Base-by-base conservation (phyloP, 2,888 invertebrate genomes). In the Lasioglossum malachurum region DNA sequence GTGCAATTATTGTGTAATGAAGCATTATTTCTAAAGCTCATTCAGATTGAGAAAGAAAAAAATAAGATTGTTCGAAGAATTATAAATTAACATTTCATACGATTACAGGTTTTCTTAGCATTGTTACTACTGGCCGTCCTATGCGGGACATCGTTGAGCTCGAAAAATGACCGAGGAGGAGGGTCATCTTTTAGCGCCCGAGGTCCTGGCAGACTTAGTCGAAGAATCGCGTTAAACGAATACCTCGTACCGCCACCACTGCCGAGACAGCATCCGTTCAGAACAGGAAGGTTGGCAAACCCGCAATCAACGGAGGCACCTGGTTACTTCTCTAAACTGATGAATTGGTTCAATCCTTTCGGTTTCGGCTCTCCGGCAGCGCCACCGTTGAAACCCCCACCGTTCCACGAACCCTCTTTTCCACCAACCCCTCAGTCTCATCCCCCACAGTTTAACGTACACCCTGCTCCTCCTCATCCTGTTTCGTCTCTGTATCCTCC, bases 301-400 rank as follows among this genome's bases (percentile, higher is more conserved):
- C 86, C 96, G 19, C 95, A 73, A 0, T 95, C 96, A 8, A 95
- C 96, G 8, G 96, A 96, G 5, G 94, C 96, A 0, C 96, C 96
- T n/a, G 96, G 96, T 3, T 95, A 97, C 88, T 96, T 97, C 80
- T 96, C 97, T 83, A 96, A 96, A 94, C 94, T 97, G 12, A 96
- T 97, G 49, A 96, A 95, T 69, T 97, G 97, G 97, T 94, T 97
- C 0, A 97, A 96, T 90, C 96, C 97, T 0, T 96, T 96, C 3
- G 96, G 95, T 82, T 80, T 38, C 2, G 86, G 71, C 0, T 78
- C 75, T 16, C 73, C 88, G 5, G 75, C 64, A 5, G 71, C 82
- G 0, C 16, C 71, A 16, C 73, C 53, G 4, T 27, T 31, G 3
- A 75, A 72, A 3, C n/a, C 73, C 41, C 82, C 81, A 14, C 82